Evolutionary conservation across 1,140 invertebrate genomes (phyloP), one percentile per base, ranked within the genome.

Genomic region (Acyrthosiphon pisum): DNA sequence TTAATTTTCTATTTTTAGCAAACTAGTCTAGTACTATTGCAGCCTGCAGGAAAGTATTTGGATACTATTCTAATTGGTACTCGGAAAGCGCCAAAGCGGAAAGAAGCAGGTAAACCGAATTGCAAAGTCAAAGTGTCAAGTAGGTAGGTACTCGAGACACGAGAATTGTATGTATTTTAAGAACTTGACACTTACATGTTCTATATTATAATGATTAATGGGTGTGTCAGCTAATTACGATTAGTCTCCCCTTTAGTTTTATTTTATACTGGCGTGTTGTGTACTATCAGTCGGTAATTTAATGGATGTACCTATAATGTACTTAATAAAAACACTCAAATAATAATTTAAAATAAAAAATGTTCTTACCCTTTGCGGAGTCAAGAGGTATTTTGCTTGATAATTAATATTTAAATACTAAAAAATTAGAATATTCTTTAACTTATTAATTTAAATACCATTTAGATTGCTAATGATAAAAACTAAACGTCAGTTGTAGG

Each of bases 281-380:
- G 14, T 4, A 68, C n/a, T n/a, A n/a, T 76, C 60, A 76, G 60
- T 76, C n/a, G n/a, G 6, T 76, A 76, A 60, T 60, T 60, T 30
- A 18, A 76, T n/a, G 14, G 14, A 76, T 76, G 30, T n/a, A 30
- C 30, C 9, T 30, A n/a, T 18, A 76, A 76, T 35, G 30, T 76
- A 76, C 60, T 76, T 76, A 68, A 68, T 76, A 76, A 76, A n/a
- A 76, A n/a, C 60, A n/a, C 60, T 76, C n/a, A 76, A 76, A 18
- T n/a, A 76, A n/a, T 76, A 18, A 3, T 30, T 30, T 30, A 68
- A 0, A 68, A 68, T 60, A 68, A 68, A 76, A n/a, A 14, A 18
- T 18, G n/a, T 35, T 76, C n/a, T 18, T 76, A 76, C 30, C n/a
- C n/a, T n/a, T 76, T 14, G 14, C 20, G n/a, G 20, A n/a, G 11